These are phyloP conservation scores for Furcula furcula DNA, from an alignment of 2,888 invertebrate species.

Conservation along the genomic window DNA sequence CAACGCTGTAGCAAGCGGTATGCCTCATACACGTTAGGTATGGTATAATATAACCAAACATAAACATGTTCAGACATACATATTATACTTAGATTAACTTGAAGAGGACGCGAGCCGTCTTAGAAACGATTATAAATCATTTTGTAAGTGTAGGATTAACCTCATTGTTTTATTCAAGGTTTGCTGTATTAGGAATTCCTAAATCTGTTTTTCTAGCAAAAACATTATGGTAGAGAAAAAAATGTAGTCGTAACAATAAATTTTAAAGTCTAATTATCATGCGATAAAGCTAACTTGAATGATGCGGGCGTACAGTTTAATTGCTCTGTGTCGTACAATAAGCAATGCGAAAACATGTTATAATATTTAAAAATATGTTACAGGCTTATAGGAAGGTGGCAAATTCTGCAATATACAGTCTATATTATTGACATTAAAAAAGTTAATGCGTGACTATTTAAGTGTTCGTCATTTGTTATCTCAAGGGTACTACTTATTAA, in stretches of 20 bases:
- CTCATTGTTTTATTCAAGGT: conserved; percentile 6
- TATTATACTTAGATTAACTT: conserved; percentile 15
- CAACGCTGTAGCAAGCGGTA: conserved; percentile 12
- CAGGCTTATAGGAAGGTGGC: neutral
- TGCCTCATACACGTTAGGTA: conserved; percentile 26
- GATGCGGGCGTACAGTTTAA: neutral
- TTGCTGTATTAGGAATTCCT: neutral
- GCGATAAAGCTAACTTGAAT: neutral
- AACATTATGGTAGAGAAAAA: neutral
- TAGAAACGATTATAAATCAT: conserved; percentile 10
- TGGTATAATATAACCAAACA: conserved; percentile 20
- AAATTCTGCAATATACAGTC: neutral
- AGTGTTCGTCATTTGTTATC: too few relatives aligned
- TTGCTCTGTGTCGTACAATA: neutral
- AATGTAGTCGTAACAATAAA: neutral
- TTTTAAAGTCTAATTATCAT: neutral
- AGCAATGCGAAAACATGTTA: neutral
- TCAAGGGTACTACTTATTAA: too few relatives aligned
- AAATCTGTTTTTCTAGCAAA: neutral
- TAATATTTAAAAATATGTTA: neutral
- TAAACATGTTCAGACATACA: conserved; percentile 28
- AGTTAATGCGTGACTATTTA: too few relatives aligned
- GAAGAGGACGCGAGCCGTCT: conserved; percentile 9
- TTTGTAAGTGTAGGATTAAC: conserved; percentile 4
- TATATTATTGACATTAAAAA: too few relatives aligned